Evolutionary conservation across 2,797 vertebrate species (phyloP).

Genomic region (Hippoglossus hippoglossus): DNA sequence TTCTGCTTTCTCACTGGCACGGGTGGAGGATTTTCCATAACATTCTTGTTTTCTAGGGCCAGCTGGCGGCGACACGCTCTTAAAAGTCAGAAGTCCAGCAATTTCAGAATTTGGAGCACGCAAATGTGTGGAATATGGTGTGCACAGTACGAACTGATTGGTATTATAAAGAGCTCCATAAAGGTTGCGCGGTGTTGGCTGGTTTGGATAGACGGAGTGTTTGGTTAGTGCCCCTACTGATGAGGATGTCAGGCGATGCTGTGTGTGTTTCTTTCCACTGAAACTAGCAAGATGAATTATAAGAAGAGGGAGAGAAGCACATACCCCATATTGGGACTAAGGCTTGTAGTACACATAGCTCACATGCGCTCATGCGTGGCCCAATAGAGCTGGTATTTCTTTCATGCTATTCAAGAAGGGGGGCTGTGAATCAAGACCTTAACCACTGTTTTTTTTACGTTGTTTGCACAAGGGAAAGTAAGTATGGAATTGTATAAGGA

Average conservation of each 20-base stretch:
- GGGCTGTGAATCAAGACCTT: constrained; percentile 68
- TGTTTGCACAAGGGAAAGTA: constrained; percentile 40
- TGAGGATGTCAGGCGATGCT: constrained; percentile 24
- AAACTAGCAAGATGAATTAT: constrained; percentile 62
- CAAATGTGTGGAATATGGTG: constrained; percentile 52
- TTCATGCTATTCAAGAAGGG: constrained; percentile 81
- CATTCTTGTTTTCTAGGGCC: constrained; percentile 78
- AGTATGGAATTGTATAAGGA: constrained; percentile 16
- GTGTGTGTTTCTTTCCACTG: constrained; percentile 36
- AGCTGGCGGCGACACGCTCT: constrained; percentile 71
- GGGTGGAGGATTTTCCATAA: constrained; percentile 81
- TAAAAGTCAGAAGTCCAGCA: constrained; percentile 67
- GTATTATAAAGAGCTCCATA: constrained; percentile 3
- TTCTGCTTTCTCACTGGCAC: constrained; percentile 80
- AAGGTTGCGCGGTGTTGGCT: constrained; percentile 18
- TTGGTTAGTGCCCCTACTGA: constrained; percentile 17
- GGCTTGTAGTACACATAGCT: constrained; percentile 86
- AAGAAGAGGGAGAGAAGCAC: constrained; percentile 67
- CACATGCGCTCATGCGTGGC: constrained; percentile 83
- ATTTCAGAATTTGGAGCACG: constrained; percentile 63
- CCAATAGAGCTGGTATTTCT: constrained; percentile 85
- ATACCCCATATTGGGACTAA: constrained; percentile 79
- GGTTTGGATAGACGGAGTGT: constrained; percentile 6
- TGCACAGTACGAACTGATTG: constrained; percentile 17
- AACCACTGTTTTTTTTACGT: constrained; percentile 62